A percentile compares a stretch with the other conserved stretches of the same genome.
These are phyloP conservation scores for Bubo scandiacus DNA, from an alignment of 2,113 vertebrate genomes.

Conservation along the genomic window DNA sequence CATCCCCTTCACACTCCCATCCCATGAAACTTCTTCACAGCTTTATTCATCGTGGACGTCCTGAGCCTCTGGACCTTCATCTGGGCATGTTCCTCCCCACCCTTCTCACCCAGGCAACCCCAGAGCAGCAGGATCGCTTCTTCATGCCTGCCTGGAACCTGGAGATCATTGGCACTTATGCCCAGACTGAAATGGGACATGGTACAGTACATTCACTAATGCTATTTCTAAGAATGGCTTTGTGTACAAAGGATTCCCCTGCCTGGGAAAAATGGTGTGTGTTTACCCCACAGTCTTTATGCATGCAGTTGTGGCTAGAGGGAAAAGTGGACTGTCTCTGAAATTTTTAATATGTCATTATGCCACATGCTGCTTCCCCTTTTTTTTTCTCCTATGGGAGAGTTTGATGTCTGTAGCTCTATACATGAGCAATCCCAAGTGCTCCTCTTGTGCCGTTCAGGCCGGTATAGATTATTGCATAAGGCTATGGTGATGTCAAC, in stretches of 20 bases:
- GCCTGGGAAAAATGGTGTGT: not conserved
- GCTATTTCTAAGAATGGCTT: conserved; percentile 57
- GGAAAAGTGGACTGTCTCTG: not conserved
- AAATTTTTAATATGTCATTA: not conserved
- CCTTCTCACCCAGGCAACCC: conserved; percentile 94
- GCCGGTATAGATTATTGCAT: not conserved
- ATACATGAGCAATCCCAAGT: not conserved
- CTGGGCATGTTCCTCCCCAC: conserved; percentile 99
- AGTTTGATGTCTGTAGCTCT: not conserved
- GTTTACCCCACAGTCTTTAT: not conserved
- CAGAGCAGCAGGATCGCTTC: conserved; percentile 93
- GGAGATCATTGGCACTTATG: conserved; percentile 98
- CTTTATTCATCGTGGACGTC: conserved; percentile 85
- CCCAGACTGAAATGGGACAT: conserved; percentile 99
- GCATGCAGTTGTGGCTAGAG: not conserved
- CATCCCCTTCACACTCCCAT: conserved; percentile 38
- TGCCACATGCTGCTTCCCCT: not conserved
- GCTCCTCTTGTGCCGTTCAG: not conserved
- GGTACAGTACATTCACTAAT: conserved; percentile 82
- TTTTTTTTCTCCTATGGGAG: not conserved
- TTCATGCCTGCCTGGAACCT: conserved; percentile 98
- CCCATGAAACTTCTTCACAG: conserved; percentile 74
- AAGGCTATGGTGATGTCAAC: not conserved
- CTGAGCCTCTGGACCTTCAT: conserved; percentile 94
- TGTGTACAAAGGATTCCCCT: not conserved